phyloP scores from a whole-genome alignment of 1,140 invertebrate genomes.

The Drosophila micromelanica region DNA sequence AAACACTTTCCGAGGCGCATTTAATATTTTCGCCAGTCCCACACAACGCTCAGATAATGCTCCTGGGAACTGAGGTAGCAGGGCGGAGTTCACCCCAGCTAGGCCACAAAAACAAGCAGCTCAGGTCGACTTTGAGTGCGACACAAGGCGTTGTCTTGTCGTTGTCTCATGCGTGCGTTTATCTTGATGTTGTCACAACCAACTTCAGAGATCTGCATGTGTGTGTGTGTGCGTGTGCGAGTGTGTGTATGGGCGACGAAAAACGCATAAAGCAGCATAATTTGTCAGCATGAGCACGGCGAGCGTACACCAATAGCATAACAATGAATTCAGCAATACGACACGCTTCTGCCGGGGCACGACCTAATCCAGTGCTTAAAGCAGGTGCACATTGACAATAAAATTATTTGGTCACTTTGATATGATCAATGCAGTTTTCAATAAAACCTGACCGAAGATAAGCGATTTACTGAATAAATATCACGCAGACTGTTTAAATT shows the following conservation, averaged over 20 bases:
- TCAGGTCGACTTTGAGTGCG: slow-evolving; percentile 38
- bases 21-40: slow-evolving; percentile 67
- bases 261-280: slow-evolving; percentile 81
- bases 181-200: slow-evolving; percentile 48
- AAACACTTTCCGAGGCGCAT: slow-evolving; percentile 56
- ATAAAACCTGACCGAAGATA: not conserved
- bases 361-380: not conserved
- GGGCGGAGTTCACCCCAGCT: slow-evolving; percentile 11
- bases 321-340: slow-evolving; percentile 58
- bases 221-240: slow-evolving; percentile 26
- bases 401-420: not conserved
- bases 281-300: slow-evolving; percentile 75
- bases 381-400: not conserved
- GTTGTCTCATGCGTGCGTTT: slow-evolving; percentile 64
- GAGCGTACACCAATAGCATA: slow-evolving; percentile 60
- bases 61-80: slow-evolving; percentile 55
- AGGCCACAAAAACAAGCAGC: slow-evolving; percentile 68
- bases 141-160: slow-evolving; percentile 35
- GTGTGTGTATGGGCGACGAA: slow-evolving; percentile 50
- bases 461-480: not conserved
- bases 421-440: not conserved
- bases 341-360: not conserved
- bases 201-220: not conserved
- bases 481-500: slow-evolving; percentile 34
- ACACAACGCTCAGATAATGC: slow-evolving; percentile 61